These are phyloP conservation scores for Drosophila pseudoobscura DNA, from an alignment of 1,140 invertebrate genomes.

Conservation along the genomic window DNA sequence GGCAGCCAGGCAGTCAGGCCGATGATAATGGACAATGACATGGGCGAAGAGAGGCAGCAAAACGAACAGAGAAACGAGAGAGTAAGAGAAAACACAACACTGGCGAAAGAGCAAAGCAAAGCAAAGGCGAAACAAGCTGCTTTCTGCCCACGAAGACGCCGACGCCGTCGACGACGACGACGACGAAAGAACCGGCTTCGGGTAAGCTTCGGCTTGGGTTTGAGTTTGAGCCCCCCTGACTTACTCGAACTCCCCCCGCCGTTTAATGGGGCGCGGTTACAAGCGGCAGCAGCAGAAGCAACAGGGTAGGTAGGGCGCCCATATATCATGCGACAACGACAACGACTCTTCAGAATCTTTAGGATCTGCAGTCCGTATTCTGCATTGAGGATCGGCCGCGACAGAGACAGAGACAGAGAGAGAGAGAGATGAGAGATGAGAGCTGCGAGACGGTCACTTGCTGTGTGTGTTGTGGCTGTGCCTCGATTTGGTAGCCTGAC, in stretches of 20 bases:
- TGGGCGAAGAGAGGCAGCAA: constrained; percentile 51
- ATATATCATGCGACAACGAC: constrained; percentile 76
- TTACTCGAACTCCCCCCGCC: too few species aligned
- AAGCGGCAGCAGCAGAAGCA: constrained; percentile 36
- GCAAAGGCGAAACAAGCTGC: constrained; percentile 23
- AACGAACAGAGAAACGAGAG: constrained; percentile 42
- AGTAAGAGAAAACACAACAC: constrained; percentile 21
- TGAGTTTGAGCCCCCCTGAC: constrained; percentile 35
- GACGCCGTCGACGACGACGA: constrained; percentile 38
- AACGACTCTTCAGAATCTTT: constrained; percentile 60
- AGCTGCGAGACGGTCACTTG: constrained; percentile 35
- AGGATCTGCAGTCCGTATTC: constrained; percentile 43
- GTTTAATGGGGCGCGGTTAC: constrained; percentile 51
- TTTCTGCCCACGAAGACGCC: constrained; percentile 37
- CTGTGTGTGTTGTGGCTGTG: constrained; percentile 39
- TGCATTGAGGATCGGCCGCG: constrained; percentile 21
- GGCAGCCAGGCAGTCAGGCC: constrained; percentile 11
- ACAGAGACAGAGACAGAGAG: constrained; percentile 44
- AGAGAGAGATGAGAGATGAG: constrained; percentile 14
- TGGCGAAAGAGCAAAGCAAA: constrained; percentile 31
- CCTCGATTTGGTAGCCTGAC: constrained; percentile 65
- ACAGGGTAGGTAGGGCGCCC: constrained; percentile 71
- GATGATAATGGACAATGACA: constrained; percentile 24
- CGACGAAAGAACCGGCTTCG: constrained; percentile 67
- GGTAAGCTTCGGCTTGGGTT: constrained; percentile 40